Conservation (phyloP, 2,888 invertebrate genomes). For the Eulithis prunata region DNA sequence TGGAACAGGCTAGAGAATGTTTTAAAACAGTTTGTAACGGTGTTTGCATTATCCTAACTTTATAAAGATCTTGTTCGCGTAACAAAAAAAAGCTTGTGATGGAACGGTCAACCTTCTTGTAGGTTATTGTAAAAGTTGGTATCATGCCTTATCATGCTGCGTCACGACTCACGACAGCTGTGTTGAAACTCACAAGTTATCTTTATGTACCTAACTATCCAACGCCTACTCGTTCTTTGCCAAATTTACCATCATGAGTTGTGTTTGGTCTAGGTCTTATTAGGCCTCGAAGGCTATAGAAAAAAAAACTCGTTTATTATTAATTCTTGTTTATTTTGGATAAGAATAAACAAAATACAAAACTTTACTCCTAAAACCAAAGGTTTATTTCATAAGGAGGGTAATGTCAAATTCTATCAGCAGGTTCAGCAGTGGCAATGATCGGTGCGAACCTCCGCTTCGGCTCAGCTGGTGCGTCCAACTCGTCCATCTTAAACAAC, state of each 20-base stretch:
- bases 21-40: too few species aligned
- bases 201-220: neutral
- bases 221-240: too few species aligned
- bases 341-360: too few species aligned
- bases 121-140: neutral
- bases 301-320: too few species aligned
- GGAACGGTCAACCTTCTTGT: slow-evolving; percentile 1
- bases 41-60: too few species aligned
- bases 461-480: slow-evolving; percentile 87
- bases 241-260: too few species aligned
- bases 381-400: neutral
- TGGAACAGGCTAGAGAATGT: too few species aligned
- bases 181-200: neutral
- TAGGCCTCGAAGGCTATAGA: too few species aligned
- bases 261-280: neutral
- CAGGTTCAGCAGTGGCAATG: slow-evolving; percentile 90
- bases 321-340: too few species aligned
- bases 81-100: too few species aligned
- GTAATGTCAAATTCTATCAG: slow-evolving; percentile 33
- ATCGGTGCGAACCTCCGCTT: slow-evolving; percentile 91
- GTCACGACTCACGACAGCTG: neutral
- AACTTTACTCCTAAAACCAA: too few species aligned
- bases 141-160: neutral
- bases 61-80: too few species aligned
- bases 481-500: slow-evolving; percentile 87